These are phyloP conservation scores for Leptopilina syphax DNA, from an alignment of 2,888 invertebrate genomes.

Conservation along the genomic window DNA sequence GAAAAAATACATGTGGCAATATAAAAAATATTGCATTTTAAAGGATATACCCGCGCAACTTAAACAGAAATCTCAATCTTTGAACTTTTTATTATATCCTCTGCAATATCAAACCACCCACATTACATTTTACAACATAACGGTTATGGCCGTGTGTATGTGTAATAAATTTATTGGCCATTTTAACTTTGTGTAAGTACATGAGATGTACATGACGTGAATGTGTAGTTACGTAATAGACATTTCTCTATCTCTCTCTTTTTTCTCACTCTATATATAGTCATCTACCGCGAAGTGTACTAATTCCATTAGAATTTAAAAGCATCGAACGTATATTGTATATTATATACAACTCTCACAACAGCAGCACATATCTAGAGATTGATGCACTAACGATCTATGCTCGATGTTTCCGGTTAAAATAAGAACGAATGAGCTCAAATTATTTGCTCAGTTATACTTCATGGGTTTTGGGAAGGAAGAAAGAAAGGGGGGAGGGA, in stretches of 20 bases:
- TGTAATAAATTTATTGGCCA: slow-evolving; percentile 8
- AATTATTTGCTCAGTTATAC: slow-evolving; percentile 5
- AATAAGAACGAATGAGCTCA: slow-evolving; percentile 41
- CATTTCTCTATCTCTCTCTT: slow-evolving; percentile 13
- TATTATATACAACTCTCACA: background rate
- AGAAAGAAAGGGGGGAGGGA: no score
- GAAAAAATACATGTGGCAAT: background rate
- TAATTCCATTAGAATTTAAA: slow-evolving; percentile 55
- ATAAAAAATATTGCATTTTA: background rate
- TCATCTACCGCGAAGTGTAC: slow-evolving; percentile 49
- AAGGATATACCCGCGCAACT: background rate
- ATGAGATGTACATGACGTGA: slow-evolving; percentile 26
- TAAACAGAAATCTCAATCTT: slow-evolving; percentile 6
- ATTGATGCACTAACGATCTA: slow-evolving; percentile 42
- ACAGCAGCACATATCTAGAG: slow-evolving; percentile 43
- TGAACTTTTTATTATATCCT: slow-evolving; percentile 17
- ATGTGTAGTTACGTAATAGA: slow-evolving; percentile 47
- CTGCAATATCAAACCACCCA: slow-evolving; percentile 27
- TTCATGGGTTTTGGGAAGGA: background rate
- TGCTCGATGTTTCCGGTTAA: slow-evolving; percentile 40
- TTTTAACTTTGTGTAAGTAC: background rate
- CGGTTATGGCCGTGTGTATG: slow-evolving; percentile 1
- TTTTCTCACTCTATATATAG: slow-evolving; percentile 41
- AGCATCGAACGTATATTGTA: slow-evolving; percentile 48
- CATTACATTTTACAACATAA: slow-evolving; percentile 32